A percentile compares a stretch with the other conserved stretches of the same genome.
These are phyloP conservation scores for Hiodon tergisus DNA, from an alignment of 2,113 vertebrate genomes.

Conservation along the genomic window DNA sequence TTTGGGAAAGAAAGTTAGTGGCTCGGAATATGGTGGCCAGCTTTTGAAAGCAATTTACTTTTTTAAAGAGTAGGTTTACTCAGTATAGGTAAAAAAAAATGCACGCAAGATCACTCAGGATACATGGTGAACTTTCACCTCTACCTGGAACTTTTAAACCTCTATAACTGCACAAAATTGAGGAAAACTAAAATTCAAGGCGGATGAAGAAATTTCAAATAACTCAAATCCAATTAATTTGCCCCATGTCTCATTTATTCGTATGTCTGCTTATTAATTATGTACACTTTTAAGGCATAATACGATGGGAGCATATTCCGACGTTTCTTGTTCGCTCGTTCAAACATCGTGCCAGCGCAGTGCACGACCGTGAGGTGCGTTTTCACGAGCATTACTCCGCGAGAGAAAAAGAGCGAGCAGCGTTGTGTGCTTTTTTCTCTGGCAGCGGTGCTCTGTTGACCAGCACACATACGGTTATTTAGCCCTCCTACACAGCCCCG, in stretches of 20 bases:
- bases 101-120: no score
- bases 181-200: no score
- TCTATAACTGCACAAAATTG: no score
- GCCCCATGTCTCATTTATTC: background rate
- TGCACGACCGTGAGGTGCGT: background rate
- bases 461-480: background rate
- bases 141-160: no score
- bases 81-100: no score
- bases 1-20: background rate
- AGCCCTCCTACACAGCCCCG: background rate
- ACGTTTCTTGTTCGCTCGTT: background rate
- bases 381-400: background rate
- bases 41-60: slow-evolving; percentile 2
- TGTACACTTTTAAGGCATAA: background rate
- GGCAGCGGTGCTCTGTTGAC: background rate
- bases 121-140: no score
- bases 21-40: background rate
- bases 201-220: background rate
- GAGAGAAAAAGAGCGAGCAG: background rate
- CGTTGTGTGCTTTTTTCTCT: background rate
- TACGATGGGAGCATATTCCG: background rate
- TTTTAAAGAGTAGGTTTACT: background rate
- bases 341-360: background rate
- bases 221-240: background rate
- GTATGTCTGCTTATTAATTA: background rate